Base-by-base conservation (phyloP, 2,113 vertebrate genomes). In the Sinocyclocheilus anshuiensis region DNA sequence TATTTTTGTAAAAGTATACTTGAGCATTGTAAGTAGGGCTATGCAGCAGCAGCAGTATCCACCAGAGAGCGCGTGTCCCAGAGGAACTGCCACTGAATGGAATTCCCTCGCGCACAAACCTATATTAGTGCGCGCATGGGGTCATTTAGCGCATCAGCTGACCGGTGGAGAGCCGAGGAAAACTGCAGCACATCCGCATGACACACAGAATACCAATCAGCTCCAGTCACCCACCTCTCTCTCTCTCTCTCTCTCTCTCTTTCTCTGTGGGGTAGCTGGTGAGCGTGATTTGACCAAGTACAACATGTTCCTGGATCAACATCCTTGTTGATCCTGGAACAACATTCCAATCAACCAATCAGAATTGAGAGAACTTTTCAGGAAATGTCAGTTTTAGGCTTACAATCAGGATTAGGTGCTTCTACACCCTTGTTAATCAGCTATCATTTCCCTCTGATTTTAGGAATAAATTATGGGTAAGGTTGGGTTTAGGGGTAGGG, bases 171-270 rank as follows among this genome's bases (percentile, higher is more conserved):
- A 89, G 91, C 33, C 24, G 79, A 53, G 29, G 81, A 82, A 71
- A 71, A 36, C 85, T 87, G 87, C 91, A 92, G 90, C 85, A 81
- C 91, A 78, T 77, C 86, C 16, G 74, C 65, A 53, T 29, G 42
- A 74, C 82, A 82, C 61, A 36, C 65, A 61, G 77, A 91, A 69
- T 86, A 84, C 59, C 87, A 84, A 88, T 81, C 80, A 89, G 65
- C 33, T 55, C 71, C 33, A 63, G 87, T 88, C 87, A 84, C 12
- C 48, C 61, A 42, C 42, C 42, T 1, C 1, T 42, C 42, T 42
- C 42, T 9, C 26, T 39, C 77, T 24, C 79, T 24, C 39, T 50
- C 39, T 55, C 61, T 85, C 12, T 12, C 39, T n/a, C n/a, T 65
- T 22, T 26, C 24, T 39, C 76, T 81, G 4, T 63, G 1, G 57